Evolutionary conservation across 2,113 vertebrate species (phyloP), one percentile per base, ranked within the genome.

Genomic region (Cettia cetti): DNA sequence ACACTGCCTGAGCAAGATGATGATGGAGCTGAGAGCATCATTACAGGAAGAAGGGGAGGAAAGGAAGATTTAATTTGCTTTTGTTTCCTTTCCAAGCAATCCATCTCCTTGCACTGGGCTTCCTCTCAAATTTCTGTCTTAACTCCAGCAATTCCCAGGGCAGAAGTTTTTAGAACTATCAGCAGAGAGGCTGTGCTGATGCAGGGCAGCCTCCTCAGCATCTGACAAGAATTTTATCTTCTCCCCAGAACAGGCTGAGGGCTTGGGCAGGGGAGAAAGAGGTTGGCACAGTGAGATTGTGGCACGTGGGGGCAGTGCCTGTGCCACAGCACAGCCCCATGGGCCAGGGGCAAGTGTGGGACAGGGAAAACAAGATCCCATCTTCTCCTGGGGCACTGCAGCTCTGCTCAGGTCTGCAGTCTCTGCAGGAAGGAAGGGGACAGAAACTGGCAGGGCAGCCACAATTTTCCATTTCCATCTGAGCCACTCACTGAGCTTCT

Each of bases 31-130:
- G 94, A 70, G 65, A 94, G 77, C 84, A 92, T 87, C 84, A 59
- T 82, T 87, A 68, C 39, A 78, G 70, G 70, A 63, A 59, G 77
- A 74, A 94, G 40, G 82, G 82, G 79, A 87, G 82, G 82, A 89
- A 92, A 95, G 59, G 70, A 77, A 92, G 82, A 94, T 80, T 82
- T 91, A 39, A 70, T 94, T 76, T 94, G 86, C 54, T 87, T 96
- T 95, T 92, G 81, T 91, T 95, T 94, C 70, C 75, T 91, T 95
- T 94, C 89, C 94, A 96, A 92, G 85, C 47, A 71, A 90, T 95
- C 87, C 35, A 56, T 96, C 93, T 96, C 75, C 64, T 40, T 9
- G 13, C 63, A 45, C 80, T 69, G 82, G 79, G 82, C 82, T 96
- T 89, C 92, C 42, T 92, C 79, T 97, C 93, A 95, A 79, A 56